Conservation (phyloP, 92 coral and sea anemone species). For the Phymanthus crucifer region DNA sequence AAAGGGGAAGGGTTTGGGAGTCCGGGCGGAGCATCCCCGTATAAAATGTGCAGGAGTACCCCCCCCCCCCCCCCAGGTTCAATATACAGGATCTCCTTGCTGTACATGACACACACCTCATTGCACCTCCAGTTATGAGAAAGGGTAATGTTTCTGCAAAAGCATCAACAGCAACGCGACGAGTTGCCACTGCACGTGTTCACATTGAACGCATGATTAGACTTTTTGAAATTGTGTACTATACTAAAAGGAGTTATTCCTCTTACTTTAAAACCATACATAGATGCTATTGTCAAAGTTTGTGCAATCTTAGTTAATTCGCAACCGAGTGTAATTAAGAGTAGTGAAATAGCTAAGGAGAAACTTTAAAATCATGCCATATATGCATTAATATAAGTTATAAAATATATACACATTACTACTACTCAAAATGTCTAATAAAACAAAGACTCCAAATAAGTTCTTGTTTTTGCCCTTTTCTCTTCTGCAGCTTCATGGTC, state of each 20-base stretch:
- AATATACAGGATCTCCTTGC: conserved; percentile 49
- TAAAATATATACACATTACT: background rate
- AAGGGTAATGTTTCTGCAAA: conserved; percentile 69
- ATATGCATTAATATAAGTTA: background rate
- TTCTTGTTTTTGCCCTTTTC: conserved; percentile 31
- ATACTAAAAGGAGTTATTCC: conserved; percentile 25
- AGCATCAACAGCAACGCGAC: conserved; percentile 81
- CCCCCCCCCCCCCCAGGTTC: too few relatives aligned
- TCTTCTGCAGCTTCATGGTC: conserved; percentile 38
- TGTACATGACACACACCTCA: conserved; percentile 47
- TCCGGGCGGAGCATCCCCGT: too few relatives aligned
- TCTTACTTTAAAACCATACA: conserved; percentile 28
- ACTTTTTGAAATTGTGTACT: conserved; percentile 21
- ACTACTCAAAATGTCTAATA: background rate
- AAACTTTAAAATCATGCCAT: background rate
- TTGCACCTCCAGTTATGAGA: conserved; percentile 68
- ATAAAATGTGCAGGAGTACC: too few relatives aligned
- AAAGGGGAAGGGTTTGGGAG: too few relatives aligned
- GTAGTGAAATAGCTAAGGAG: background rate
- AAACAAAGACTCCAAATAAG: conserved; percentile 21
- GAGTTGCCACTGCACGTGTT: conserved; percentile 65
- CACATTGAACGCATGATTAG: conserved; percentile 22
- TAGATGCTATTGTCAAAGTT: conserved; percentile 21
- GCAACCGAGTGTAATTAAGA: background rate
- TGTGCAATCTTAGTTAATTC: too few relatives aligned